phyloP scores from a whole-genome alignment of 2,113 vertebrate species.

The Hippocampus guttulatus region DNA sequence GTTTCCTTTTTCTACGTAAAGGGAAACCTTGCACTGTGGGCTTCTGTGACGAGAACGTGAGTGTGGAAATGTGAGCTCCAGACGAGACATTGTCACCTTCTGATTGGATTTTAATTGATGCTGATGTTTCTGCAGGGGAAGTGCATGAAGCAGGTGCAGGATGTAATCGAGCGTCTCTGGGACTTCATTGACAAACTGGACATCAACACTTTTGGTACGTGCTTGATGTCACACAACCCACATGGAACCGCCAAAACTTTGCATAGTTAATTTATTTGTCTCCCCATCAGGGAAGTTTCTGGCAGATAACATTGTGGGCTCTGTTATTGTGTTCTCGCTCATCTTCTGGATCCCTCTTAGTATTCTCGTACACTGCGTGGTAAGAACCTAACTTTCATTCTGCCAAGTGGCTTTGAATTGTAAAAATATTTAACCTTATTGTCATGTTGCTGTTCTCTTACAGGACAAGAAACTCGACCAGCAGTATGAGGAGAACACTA shows the following conservation, averaged over 20 bases:
- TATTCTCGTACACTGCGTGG: constrained; percentile 96
- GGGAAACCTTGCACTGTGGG: constrained; percentile 96
- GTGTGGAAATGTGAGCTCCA: constrained; percentile 39
- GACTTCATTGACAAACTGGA: constrained; percentile 97
- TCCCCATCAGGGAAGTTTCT: constrained; percentile 86
- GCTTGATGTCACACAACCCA: neutral
- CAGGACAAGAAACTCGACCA: constrained; percentile 95
- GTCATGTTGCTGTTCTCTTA: constrained; percentile 8
- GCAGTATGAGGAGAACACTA: constrained; percentile 87
- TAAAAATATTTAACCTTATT: neutral
- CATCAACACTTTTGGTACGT: constrained; percentile 93
- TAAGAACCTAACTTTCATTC: constrained; percentile 66
- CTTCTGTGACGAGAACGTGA: constrained; percentile 87
- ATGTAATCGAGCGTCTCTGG: constrained; percentile 95
- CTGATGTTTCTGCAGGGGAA: constrained; percentile 76
- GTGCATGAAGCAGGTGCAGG: constrained; percentile 96
- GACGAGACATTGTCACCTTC: neutral
- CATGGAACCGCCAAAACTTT: neutral
- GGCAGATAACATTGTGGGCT: constrained; percentile 96
- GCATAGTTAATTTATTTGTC: neutral
- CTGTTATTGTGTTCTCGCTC: constrained; percentile 96
- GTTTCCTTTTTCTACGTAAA: constrained; percentile 84
- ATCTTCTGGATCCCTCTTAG: constrained; percentile 97
- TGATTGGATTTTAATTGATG: neutral
- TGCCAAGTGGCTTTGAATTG: neutral